Evolutionary conservation across 1,140 invertebrate genomes (phyloP).

Genomic region (Monochamus saltuarius): DNA sequence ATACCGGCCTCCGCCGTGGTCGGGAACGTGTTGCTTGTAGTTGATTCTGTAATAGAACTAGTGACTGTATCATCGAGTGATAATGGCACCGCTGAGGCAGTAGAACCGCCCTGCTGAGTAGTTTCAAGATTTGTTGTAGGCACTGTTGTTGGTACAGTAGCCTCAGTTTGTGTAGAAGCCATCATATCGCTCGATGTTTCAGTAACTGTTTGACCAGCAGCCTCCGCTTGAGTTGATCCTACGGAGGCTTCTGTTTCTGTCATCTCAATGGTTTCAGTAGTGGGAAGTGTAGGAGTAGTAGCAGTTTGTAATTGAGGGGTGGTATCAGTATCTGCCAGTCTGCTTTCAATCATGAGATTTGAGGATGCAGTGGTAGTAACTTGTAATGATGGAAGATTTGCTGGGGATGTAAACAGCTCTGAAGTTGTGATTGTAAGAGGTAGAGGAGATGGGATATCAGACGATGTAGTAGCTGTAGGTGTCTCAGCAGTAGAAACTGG

Average conservation of each 20-base stretch:
- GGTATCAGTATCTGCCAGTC: slow-evolving; percentile 15
- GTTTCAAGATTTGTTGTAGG: slow-evolving; percentile 4
- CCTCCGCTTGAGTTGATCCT: slow-evolving; percentile 31
- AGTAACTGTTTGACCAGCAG: slow-evolving; percentile 49
- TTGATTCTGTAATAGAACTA: slow-evolving; percentile 4
- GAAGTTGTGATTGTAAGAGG: slow-evolving; percentile 16
- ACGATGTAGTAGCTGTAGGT: not conserved
- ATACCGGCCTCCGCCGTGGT: slow-evolving; percentile 7
- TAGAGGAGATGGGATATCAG: not conserved
- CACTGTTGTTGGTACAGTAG: slow-evolving; percentile 19
- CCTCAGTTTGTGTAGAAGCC: slow-evolving; percentile 31
- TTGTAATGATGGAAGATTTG: no score
- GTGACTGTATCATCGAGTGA: no score
- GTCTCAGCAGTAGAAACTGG: not conserved
- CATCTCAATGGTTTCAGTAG: slow-evolving; percentile 41
- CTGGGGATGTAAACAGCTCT: not conserved
- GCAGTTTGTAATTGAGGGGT: slow-evolving; percentile 9
- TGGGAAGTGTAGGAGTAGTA: slow-evolving; percentile 31
- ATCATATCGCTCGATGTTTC: slow-evolving; percentile 49
- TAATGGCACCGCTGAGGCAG: no score
- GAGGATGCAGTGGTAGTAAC: no score
- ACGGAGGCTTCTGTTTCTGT: slow-evolving; percentile 31
- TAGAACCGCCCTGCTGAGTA: no score
- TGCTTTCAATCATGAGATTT: no score
- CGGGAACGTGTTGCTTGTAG: not conserved